These are phyloP conservation scores for Egretta garzetta DNA, from an alignment of 2,113 vertebrate genomes.

Conservation along the genomic window DNA sequence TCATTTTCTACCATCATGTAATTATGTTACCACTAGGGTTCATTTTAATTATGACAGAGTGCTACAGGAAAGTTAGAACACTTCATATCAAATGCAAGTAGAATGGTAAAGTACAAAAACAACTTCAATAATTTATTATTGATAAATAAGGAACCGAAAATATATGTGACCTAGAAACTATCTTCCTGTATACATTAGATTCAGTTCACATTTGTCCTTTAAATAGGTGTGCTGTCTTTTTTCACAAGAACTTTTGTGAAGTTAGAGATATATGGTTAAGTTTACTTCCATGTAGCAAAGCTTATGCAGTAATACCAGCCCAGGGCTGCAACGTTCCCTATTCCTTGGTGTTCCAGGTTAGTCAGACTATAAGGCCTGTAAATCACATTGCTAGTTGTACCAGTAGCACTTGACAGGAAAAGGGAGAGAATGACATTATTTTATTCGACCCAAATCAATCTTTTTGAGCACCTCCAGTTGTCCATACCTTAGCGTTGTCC, in stretches of 20 bases:
- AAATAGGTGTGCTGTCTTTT: background rate
- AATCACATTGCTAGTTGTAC: background rate
- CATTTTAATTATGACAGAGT: conserved; percentile 36
- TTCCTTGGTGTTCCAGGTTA: background rate
- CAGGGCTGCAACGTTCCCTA: background rate
- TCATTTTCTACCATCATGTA: conserved; percentile 30
- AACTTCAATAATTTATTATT: background rate
- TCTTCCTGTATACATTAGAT: background rate
- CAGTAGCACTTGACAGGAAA: background rate
- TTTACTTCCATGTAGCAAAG: background rate
- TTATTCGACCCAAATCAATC: background rate
- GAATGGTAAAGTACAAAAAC: background rate
- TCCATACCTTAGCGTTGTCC: background rate
- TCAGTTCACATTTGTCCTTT: background rate
- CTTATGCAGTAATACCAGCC: background rate
- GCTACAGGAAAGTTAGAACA: background rate
- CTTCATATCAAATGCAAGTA: background rate
- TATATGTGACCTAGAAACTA: background rate
- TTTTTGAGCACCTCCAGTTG: background rate
- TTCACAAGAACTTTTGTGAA: background rate
- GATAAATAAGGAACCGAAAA: background rate
- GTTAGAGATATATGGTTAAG: background rate
- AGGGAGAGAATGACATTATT: background rate
- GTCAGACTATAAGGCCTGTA: background rate
- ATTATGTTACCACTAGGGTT: conserved; percentile 43